Percentiles rank a stretch among this genome's conserved stretches.
Evolutionary conservation across 1,140 invertebrate species (phyloP).

Genomic region (Plectus sambesii): DNA sequence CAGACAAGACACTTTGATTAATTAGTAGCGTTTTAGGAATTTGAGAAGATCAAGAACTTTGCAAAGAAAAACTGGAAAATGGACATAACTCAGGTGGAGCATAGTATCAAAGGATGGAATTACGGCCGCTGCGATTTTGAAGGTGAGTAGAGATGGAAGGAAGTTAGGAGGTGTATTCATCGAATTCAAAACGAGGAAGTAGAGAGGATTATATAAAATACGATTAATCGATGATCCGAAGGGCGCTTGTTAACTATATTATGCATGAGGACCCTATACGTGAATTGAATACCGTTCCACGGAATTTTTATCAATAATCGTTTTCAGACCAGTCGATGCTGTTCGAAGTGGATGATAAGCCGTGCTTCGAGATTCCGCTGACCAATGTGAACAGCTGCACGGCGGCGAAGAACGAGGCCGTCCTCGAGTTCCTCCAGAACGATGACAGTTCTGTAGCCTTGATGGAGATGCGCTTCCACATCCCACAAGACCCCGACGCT

Average conservation of each 20-base stretch:
- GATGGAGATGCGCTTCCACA: constrained; percentile 94
- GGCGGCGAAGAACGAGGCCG: constrained; percentile 96
- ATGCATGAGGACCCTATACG: neutral
- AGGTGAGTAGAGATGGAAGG: constrained; percentile 48
- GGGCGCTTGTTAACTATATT: neutral
- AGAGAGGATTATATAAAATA: no score
- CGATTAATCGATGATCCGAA: no score
- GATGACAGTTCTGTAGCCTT: constrained; percentile 92
- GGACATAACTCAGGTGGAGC: constrained; percentile 59
- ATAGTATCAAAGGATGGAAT: constrained; percentile 95
- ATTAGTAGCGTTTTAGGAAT: constrained; percentile 42
- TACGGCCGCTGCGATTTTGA: constrained; percentile 91
- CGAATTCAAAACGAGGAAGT: no score
- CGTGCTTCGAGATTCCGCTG: constrained; percentile 90
- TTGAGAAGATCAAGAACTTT: constrained; percentile 61
- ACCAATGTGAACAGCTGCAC: constrained; percentile 89
- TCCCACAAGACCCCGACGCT: constrained; percentile 65
- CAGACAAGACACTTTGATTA: constrained; percentile 3
- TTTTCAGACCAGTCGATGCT: constrained; percentile 64
- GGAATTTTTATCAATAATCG: neutral
- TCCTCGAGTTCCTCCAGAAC: constrained; percentile 95
- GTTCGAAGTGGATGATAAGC: constrained; percentile 68
- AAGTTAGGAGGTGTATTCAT: neutral
- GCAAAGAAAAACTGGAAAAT: constrained; percentile 62
- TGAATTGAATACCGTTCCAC: constrained; percentile 1